Base-by-base conservation (phyloP, 2,113 vertebrate species). In the Podarcis raffonei region DNA sequence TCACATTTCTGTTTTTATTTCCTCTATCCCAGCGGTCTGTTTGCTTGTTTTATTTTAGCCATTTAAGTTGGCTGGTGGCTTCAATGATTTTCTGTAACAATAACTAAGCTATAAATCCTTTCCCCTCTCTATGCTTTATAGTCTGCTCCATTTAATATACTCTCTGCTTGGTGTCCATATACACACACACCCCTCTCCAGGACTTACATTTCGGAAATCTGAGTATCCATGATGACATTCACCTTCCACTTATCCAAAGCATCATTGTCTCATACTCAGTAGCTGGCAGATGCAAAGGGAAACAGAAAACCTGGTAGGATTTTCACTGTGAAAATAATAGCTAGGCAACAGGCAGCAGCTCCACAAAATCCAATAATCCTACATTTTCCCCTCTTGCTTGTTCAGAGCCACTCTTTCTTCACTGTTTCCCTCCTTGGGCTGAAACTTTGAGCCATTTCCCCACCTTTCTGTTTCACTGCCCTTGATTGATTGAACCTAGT, bases 71-170 rank as follows among this genome's bases (percentile, higher is more conserved):
- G 62, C 16, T 74, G 68, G 53, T 1, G 62, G 11, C 76, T 62
- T 89, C 83, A 89, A 85, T 65, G 68, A 89, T 85, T 89, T 59
- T 57, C 62, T 80, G 30, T 59, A 62, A 59, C 62, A 72, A 62
- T 65, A 65, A 81, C 48, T 53, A 53, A 53, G 13, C 76, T 85
- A 84, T 3, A 89, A 84, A 87, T 0, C 0, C 66, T 48, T 87
- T 88, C 59, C 48, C 23, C 12, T 39, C 39, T 23, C 2, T 35
- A 27, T 84, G 62, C 65, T 88, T 85, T 68, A 76, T 27, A 59
- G 39, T 3, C 0, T 4, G 2, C 2, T n/a, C 48, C 1, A 16
- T 77, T 92, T 85, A 74, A 57, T 87, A 85, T 37, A 90, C n/a
- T 32, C 12, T 57, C 1, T 32, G 37, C 62, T 90, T 89, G 18